Base-by-base conservation (phyloP, 2,113 vertebrate species). In the Pipa parva region DNA sequence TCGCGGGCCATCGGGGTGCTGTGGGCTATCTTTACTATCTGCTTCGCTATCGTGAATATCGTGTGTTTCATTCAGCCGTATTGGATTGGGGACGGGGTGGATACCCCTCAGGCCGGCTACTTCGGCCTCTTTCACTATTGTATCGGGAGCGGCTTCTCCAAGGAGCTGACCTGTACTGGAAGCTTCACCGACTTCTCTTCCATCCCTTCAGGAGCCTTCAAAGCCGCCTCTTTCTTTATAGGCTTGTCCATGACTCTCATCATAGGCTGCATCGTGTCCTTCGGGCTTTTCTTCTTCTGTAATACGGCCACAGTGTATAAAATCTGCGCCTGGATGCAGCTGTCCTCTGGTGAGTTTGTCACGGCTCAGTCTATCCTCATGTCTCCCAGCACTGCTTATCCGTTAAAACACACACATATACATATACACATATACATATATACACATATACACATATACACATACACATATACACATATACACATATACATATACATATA, bases 291-390 rank as follows among this genome's bases (percentile, higher is more conserved):
- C 91, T 97, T 97, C 86, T 94, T 97, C 85, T 95, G 95, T 84
- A 94, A 95, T 86, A 97, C 93, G 57, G 93, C 93, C 82, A 97
- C 95, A 45, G 95, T 97, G 73, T 97, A 96, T 78, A 97, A 97
- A 85, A 97, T 96, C 84, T 97, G 95, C 71, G 95, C 93, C 78
- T 97, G 95, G 95, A 94, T 97, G 93, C 95, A 97, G 77, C 93
- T 95, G 49, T 85, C 82, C 63, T 93, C 95, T 33, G 94, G 95
- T 95, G 79, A 88, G 91, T 85, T 58, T 3, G 37, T 3, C 1
- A 22, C 39, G 49, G 22, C n/a, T n/a, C n/a, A n/a, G n/a, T n/a
- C n/a, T n/a, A n/a, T n/a, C 12, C 10, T 58, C 26, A 54, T 64
- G 37, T 61, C 73, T 46, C 17, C 64, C 51, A 71, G 0, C 1